Base-by-base conservation (phyloP, 2,113 vertebrate species). In the Syngnathus scovelli region DNA sequence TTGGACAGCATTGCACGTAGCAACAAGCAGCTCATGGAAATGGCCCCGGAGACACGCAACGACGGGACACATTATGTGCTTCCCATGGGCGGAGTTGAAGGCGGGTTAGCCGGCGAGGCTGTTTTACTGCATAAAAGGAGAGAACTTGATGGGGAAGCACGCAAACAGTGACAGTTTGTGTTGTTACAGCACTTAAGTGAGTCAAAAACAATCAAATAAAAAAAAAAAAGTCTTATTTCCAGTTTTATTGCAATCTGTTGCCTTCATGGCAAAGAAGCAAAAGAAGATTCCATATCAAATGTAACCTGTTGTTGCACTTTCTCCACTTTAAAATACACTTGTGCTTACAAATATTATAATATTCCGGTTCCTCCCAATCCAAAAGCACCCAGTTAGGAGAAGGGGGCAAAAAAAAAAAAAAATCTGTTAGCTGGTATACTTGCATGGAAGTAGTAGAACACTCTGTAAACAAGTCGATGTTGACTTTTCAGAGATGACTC, bases 21-120 rank as follows among this genome's bases (percentile, higher is more conserved):
- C 85, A 96, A 96, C 19, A 56, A 78, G n/a, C 95, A 96, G 78
- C 90, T 96, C 49, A 90, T 44, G 0, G 87, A 87, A 27, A 90
- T 96, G 79, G 92, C 91, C 13, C 94, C 94, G 1, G 83, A 86
- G 38, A 88, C 93, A 75, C 90, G 83, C 0, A 21, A 67, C 0
- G 92, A 94, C 0, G 93, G 94, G 46, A 90, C 69, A 2, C 65
- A 33, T 1, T 96, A 96, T 0, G 87, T 95, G 55, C 81, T 96
- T 23, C 94, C 95, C 1, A 49, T 68, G 0, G 94, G 93, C 0
- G 95, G 94, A 0, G 78, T 96, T 54, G 84, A 60, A 15, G 87
- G 86, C 0, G 95, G 95, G 67, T 87, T 96, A 61, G 93, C 93
- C 9, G 95, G 94, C 52, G 88, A 92, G 82, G 89, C 81, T 0